A percentile compares a stretch with the other conserved stretches of the same genome.
Conservation (phyloP, 2,888 invertebrate genomes). For the Melieria crassipennis region DNA sequence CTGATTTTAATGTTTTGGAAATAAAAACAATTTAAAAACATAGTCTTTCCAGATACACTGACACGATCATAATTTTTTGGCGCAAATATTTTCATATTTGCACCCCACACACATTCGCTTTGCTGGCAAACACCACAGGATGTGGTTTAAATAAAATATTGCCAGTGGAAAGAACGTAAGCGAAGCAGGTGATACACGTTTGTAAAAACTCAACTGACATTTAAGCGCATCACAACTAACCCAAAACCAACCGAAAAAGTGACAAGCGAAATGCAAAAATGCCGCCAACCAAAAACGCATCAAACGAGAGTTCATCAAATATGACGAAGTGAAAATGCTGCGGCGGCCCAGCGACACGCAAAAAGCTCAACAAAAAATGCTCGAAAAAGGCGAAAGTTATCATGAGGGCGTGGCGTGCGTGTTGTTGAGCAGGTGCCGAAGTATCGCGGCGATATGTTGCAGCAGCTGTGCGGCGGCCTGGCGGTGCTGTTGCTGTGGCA, state of each 20-base stretch:
- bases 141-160: too few species aligned
- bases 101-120: too few species aligned
- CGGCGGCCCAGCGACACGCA: slow-evolving; percentile 37
- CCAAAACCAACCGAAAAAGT: neutral
- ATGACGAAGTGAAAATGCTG: neutral
- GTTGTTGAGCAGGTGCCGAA: slow-evolving; percentile 2
- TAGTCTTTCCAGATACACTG: too few species aligned
- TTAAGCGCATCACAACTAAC: too few species aligned
- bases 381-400: slow-evolving; percentile 8
- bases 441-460: neutral
- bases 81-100: too few species aligned
- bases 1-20: too few species aligned
- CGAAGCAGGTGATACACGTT: too few species aligned
- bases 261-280: neutral
- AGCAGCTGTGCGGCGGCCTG: neutral
- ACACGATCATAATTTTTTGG: too few species aligned
- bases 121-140: too few species aligned
- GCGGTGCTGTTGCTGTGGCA: neutral
- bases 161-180: too few species aligned
- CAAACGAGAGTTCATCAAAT: neutral
- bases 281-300: neutral
- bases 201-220: too few species aligned
- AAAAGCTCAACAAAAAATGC: slow-evolving; percentile 36
- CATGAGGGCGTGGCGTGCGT: slow-evolving; percentile 28
- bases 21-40: too few species aligned